phyloP scores from a whole-genome alignment of 2,797 vertebrate species.

The Nasua narica region DNA sequence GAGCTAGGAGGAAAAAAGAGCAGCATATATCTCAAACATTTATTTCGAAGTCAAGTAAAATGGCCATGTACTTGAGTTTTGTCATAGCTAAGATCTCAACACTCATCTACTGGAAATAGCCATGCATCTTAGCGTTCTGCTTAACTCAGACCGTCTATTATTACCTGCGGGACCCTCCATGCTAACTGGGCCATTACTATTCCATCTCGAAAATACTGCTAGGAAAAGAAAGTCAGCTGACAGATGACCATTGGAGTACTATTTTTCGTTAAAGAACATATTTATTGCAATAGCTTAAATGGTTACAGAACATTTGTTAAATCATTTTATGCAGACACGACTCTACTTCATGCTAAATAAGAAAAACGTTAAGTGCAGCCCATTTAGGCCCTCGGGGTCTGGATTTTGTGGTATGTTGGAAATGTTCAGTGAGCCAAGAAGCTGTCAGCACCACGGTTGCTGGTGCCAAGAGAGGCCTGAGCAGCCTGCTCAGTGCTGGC shows the following conservation, averaged over 20 bases:
- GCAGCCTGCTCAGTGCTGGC: slow-evolving; percentile 67
- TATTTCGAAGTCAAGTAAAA: not conserved
- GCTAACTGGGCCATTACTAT: not conserved
- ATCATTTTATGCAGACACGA: slow-evolving; percentile 52
- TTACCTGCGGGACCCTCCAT: not conserved
- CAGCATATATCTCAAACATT: not conserved
- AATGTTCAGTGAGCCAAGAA: slow-evolving; percentile 69
- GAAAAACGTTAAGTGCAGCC: slow-evolving; percentile 44
- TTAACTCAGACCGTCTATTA: not conserved
- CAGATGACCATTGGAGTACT: not conserved
- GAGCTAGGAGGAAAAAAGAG: not conserved
- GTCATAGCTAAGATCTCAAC: not conserved
- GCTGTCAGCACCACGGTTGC: slow-evolving; percentile 60
- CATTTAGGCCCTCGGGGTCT: slow-evolving; percentile 70
- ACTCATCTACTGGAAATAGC: not conserved
- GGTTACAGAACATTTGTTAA: slow-evolving; percentile 41
- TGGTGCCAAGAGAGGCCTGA: slow-evolving; percentile 66
- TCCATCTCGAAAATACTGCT: not conserved
- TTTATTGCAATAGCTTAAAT: not conserved
- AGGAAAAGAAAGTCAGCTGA: not conserved
- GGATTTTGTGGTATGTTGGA: slow-evolving; percentile 40
- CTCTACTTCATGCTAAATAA: slow-evolving; percentile 56
- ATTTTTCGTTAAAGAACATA: slow-evolving; percentile 3
- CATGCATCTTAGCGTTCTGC: not conserved
- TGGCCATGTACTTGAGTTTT: not conserved